Evolutionary conservation across 2,797 vertebrate species (phyloP), one percentile per base, ranked within the genome.

Genomic region (Catostomus latipinnis): DNA sequence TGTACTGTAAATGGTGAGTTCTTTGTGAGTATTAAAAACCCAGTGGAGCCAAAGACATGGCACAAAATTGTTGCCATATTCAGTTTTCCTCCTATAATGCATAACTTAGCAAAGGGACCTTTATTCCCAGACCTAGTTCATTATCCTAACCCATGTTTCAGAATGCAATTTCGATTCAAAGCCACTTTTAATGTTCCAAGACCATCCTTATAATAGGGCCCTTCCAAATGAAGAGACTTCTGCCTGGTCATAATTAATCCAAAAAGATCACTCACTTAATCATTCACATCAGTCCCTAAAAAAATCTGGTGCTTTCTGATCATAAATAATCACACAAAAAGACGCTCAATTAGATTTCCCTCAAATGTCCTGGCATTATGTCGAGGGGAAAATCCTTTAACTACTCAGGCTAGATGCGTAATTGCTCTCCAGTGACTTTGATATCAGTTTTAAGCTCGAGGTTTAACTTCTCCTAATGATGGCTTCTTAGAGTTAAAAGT

Each of bases 391-490:
- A 81, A 87, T 91, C 90, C 82, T 86, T 90, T 93, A 93, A 94
- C 92, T 94, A 93, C 92, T 89, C 88, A 89, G 90, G 89, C 91
- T 90, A 89, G 90, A 91, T 66, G 87, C 84, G 12, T 94, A 95
- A 94, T 95, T 94, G 93, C 94, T 94, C 93, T 94, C 93, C 88
- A 83, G 93, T 94, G 93, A 91, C 91, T 94, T 92, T 89, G 88
- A 90, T 92, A 91, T 87, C 89, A 92, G 89, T 92, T 92, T 88
- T 89, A 90, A 89, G 92, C 90, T 92, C 66, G 58, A 88, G 90
- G 87, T 93, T 93, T 93, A 93, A 92, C 88, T 91, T 85, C 91
- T 91, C 92, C 92, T 94, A 94, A 94, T 94, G 93, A 88, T 87
- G 86, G 69, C 22, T 89, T 93, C 76, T 79, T 84, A 71, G 72